Evolutionary conservation across 2,113 vertebrate species (phyloP).

Genomic region (Psophia crepitans): DNA sequence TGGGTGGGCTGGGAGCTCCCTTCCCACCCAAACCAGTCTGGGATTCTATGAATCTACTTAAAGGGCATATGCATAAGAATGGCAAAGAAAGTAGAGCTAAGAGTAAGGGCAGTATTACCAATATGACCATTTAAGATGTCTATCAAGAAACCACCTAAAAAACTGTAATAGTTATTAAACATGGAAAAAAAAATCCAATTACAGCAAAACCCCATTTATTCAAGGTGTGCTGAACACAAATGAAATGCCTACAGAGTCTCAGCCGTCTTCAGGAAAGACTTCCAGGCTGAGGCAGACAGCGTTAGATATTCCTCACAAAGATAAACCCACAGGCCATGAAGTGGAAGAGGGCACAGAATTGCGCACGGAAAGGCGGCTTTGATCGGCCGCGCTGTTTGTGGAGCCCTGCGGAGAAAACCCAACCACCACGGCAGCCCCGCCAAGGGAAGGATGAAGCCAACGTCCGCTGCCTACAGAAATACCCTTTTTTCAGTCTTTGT

Average conservation of each 20-base stretch:
- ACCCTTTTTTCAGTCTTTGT: neutral
- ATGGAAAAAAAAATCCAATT: neutral
- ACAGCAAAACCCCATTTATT: neutral
- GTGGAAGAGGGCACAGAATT: neutral
- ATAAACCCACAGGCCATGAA: neutral
- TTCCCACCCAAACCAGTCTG: too few relatives aligned
- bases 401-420: neutral
- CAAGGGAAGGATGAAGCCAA: neutral
- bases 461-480: neutral
- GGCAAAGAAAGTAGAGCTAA: neutral
- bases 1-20: too few relatives aligned
- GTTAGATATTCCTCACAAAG: neutral
- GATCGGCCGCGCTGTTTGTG: neutral
- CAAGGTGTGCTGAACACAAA: neutral
- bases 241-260: neutral
- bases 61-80: accelerated
- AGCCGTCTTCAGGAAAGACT: neutral
- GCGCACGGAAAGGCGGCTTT: neutral
- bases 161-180: neutral
- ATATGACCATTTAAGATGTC: neutral
- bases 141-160: neutral
- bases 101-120: neutral
- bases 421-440: neutral
- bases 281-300: too few relatives aligned
- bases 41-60: too few relatives aligned